Conservation (phyloP, 2,797 vertebrate genomes). For the Sphenopsis melanotis region DNA sequence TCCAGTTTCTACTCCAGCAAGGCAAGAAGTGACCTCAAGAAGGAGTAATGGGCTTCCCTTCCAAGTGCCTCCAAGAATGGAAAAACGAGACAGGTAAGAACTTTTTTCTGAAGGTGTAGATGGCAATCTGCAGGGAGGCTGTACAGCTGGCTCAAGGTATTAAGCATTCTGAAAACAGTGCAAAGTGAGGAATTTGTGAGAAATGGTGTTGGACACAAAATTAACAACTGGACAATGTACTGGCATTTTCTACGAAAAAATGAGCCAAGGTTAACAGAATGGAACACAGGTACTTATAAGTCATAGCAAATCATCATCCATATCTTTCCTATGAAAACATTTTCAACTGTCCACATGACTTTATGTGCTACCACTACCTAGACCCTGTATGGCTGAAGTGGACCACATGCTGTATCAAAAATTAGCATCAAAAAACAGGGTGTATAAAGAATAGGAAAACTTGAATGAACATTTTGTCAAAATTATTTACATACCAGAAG, state of each 20-base stretch:
- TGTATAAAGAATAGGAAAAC: neutral
- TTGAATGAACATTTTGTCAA: neutral
- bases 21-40: neutral
- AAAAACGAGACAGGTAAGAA: neutral
- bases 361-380: rapidly evolving
- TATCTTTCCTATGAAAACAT: neutral
- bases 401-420: neutral
- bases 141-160: neutral
- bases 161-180: neutral
- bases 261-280: neutral
- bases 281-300: neutral
- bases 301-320: neutral
- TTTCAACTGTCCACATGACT: rapidly evolving
- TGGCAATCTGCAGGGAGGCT: neutral
- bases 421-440: neutral
- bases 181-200: neutral
- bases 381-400: neutral
- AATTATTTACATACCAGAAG: neutral
- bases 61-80: neutral
- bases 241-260: neutral
- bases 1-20: neutral
- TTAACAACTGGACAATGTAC: neutral
- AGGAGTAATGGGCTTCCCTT: neutral
- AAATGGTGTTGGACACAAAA: neutral
- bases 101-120: neutral